Evolutionary conservation across 2,888 invertebrate genomes (phyloP), one percentile per base, ranked within the genome.

Genomic region (Zeuzera pyrina): DNA sequence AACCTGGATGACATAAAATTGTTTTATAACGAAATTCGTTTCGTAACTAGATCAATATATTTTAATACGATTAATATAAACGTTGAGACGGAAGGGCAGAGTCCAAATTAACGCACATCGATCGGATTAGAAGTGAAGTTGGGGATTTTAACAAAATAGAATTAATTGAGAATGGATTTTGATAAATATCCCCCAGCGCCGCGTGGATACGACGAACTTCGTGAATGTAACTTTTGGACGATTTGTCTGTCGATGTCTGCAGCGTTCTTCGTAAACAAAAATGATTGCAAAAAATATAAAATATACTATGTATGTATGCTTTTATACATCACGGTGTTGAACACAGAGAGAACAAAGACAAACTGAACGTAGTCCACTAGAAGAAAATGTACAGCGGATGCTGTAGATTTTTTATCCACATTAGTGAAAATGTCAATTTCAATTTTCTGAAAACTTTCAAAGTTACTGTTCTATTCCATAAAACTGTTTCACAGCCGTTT

Each of bases 81-180:
- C 71, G 70, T 72, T 71, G 52, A n/a, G n/a, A 47, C 50, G 48
- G 53, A 52, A 53, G 54, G 59, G 57, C 51, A 47, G 45, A 49
- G 52, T 48, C 49, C 36, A 28, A 21, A 52, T 57, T 61, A 53
- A 52, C 52, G 45, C 53, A 61, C 63, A 69, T 77, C 77, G 76
- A 78, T 76, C 49, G 65, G 73, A 73, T 78, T 74, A 76, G 56
- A 65, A 62, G 61, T 67, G 57, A 73, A 77, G 67, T 78, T 63
- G 44, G 37, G 49, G 49, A 54, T 57, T 57, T 74, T 63, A 53
- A 66, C 65, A 63, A 66, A 71, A 73, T 62, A 61, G 63, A 73
- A 76, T 78, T 78, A 74, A 76, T 77, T 65, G 62, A 49, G 57
- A 57, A 54, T 57, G 55, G 56, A 60, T 61, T 57, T 52, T 52